Conservation (phyloP, 2,797 vertebrate genomes). For the Petrocephalus schoutedeni region DNA sequence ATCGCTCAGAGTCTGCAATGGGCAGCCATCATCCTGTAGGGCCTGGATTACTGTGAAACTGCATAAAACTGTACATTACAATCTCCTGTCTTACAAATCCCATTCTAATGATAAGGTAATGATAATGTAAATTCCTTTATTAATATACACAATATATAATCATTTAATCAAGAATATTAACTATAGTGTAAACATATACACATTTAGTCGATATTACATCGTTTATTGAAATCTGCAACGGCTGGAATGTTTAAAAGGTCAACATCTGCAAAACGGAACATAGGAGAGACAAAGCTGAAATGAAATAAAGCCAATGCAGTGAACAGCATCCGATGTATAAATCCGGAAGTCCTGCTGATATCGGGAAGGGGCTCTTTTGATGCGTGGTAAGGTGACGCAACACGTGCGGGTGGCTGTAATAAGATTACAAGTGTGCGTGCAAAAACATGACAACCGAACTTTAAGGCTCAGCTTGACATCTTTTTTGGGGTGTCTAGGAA, state of each 20-base stretch:
- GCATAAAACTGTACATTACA: background rate
- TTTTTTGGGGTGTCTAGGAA: slow-evolving; percentile 53
- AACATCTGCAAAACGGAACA: background rate
- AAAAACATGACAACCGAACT: slow-evolving; percentile 50
- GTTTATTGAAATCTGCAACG: background rate
- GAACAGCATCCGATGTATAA: background rate
- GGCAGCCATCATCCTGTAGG: background rate
- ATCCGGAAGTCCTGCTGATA: background rate
- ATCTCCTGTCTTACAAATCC: background rate
- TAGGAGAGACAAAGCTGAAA: background rate
- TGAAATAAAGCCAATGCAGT: background rate
- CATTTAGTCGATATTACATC: background rate
- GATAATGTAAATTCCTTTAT: background rate
- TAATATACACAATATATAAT: background rate
- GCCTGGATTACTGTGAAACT: background rate
- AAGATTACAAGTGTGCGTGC: slow-evolving; percentile 59
- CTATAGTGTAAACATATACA: background rate
- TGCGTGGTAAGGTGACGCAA: slow-evolving; percentile 38
- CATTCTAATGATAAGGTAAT: background rate
- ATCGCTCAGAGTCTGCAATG: background rate
- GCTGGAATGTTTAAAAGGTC: background rate
- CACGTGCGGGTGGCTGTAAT: slow-evolving; percentile 47
- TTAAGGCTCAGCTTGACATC: slow-evolving; percentile 59
- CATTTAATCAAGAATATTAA: background rate
- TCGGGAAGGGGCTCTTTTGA: slow-evolving; percentile 37